phyloP scores from a whole-genome alignment of 2,888 invertebrate species.

The Pinctada fucata region DNA sequence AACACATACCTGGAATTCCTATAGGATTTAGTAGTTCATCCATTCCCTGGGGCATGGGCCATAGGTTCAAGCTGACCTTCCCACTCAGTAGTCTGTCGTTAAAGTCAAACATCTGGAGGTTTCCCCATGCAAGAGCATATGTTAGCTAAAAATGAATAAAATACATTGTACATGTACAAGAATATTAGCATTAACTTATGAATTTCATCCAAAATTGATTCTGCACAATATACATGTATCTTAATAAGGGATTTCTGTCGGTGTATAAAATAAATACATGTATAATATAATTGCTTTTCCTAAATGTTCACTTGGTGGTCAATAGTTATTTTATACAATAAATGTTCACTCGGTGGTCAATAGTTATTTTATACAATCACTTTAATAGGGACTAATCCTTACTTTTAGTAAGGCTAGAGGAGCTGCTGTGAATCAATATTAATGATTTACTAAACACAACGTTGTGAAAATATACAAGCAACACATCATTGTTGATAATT shows the following conservation, averaged over 20 bases:
- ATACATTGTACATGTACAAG: background rate
- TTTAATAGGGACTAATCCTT: too few species aligned
- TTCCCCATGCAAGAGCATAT: slow-evolving; percentile 80
- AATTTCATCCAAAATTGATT: background rate
- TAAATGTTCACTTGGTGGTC: too few species aligned
- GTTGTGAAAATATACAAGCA: too few species aligned
- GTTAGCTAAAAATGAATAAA: slow-evolving; percentile 67
- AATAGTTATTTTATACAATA: too few species aligned
- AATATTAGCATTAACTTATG: background rate
- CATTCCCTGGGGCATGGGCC: slow-evolving; percentile 77
- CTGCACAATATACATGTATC: background rate
- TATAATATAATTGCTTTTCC: too few species aligned
- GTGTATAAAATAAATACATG: too few species aligned
- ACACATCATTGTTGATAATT: too few species aligned
- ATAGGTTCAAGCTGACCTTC: slow-evolving; percentile 78
- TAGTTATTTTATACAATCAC: too few species aligned
- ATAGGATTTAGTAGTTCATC: slow-evolving; percentile 75
- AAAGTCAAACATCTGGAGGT: slow-evolving; percentile 81
- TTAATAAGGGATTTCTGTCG: background rate
- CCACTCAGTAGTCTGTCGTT: slow-evolving; percentile 78
- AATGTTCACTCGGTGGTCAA: too few species aligned
- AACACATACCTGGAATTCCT: slow-evolving; percentile 66
- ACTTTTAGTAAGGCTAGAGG: too few species aligned
- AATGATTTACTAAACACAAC: too few species aligned
- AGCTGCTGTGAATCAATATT: too few species aligned